Conservation (phyloP, 2,888 invertebrate genomes). For the Rosalia funebris region DNA sequence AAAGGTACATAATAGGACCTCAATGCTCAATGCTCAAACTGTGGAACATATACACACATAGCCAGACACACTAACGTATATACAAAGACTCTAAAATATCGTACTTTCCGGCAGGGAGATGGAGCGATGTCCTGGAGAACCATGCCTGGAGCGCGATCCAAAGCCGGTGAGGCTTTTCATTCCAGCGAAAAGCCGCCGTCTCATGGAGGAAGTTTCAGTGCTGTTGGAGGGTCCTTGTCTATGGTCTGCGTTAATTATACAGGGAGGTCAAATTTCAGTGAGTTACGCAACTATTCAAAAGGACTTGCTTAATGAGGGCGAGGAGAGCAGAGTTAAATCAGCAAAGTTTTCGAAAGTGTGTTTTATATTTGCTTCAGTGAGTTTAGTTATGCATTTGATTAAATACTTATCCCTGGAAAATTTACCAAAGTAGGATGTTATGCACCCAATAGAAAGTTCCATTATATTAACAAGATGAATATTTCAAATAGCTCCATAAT, state of each 20-base stretch:
- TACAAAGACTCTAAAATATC: constrained; percentile 52
- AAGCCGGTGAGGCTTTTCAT: constrained; percentile 83
- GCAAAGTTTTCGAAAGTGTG: constrained; percentile 9
- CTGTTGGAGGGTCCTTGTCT: constrained; percentile 28
- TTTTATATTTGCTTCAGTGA: too few relatives aligned
- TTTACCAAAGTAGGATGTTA: too few relatives aligned
- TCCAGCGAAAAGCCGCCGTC: constrained; percentile 82
- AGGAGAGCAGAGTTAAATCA: constrained; percentile 22
- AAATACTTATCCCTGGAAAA: too few relatives aligned
- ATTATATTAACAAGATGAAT: too few relatives aligned
- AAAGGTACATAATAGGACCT: too few relatives aligned
- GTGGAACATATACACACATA: constrained; percentile 16
- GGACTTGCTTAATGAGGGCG: not conserved
- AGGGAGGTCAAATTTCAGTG: constrained; percentile 25
- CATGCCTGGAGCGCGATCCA: constrained; percentile 74
- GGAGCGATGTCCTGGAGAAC: constrained; percentile 81
- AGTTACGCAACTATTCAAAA: constrained; percentile 9
- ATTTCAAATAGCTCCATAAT: too few relatives aligned
- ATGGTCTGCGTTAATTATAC: constrained; percentile 28
- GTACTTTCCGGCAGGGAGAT: constrained; percentile 90
- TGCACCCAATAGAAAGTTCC: too few relatives aligned
- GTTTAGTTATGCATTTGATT: too few relatives aligned
- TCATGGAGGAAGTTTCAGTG: constrained; percentile 71
- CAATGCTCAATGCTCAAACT: constrained; percentile 17
- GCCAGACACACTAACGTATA: constrained; percentile 31